Percentiles rank a stretch among this genome's conserved stretches.
phyloP scores from a whole-genome alignment of 2,888 invertebrate genomes.

The Tiphia femorata region DNA sequence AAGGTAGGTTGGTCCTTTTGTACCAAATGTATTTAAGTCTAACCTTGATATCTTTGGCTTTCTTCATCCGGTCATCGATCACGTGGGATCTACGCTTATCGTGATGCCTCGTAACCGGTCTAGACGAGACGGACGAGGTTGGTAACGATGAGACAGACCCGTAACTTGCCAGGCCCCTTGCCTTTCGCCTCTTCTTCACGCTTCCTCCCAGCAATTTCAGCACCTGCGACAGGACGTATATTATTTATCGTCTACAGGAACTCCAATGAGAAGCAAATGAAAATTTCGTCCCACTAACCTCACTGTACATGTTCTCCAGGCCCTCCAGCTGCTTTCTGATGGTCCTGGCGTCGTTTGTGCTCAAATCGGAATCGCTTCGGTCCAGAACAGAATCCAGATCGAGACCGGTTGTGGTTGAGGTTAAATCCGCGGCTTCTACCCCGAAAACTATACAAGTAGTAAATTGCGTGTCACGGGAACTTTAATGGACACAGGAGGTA shows the following conservation, averaged over 20 bases:
- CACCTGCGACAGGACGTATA: constrained; percentile 69
- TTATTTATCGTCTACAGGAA: constrained; percentile 8
- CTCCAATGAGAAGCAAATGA: not conserved
- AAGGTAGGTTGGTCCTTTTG: not conserved
- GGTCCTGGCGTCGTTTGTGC: constrained; percentile 82
- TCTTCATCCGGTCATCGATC: constrained; percentile 80
- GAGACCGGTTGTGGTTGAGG: constrained; percentile 83
- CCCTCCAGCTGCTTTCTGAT: constrained; percentile 86
- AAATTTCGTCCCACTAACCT: constrained; percentile 73
- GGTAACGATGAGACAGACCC: constrained; percentile 88
- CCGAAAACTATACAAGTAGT: constrained; percentile 74
- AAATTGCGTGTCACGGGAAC: too few species aligned
- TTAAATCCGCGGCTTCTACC: constrained; percentile 80
- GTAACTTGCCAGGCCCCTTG: constrained; percentile 70
- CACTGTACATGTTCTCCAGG: constrained; percentile 88
- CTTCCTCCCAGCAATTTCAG: constrained; percentile 73
- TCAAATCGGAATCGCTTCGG: constrained; percentile 82
- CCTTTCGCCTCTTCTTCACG: constrained; percentile 70
- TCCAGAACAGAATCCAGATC: constrained; percentile 86
- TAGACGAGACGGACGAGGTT: constrained; percentile 85
- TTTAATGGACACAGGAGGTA: too few species aligned
- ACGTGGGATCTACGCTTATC: constrained; percentile 76
- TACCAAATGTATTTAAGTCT: constrained; percentile 8
- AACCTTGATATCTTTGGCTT: constrained; percentile 80
- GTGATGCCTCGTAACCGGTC: constrained; percentile 74